Conservation (phyloP, 2,888 invertebrate species). For the Lissocephala sabroskyi region DNA sequence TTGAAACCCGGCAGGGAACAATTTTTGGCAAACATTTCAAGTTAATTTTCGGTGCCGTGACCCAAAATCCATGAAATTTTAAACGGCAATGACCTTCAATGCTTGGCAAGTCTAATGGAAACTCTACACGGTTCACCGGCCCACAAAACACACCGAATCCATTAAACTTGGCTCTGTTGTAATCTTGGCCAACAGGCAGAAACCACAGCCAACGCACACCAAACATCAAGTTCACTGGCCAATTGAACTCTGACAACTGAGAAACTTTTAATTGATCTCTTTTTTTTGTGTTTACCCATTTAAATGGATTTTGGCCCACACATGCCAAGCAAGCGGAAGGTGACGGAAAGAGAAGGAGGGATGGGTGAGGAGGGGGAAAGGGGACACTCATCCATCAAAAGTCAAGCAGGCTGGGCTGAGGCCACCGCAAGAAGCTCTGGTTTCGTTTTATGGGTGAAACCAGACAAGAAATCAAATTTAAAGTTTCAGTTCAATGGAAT, state of each 20-base stretch:
- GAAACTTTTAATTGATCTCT: slow-evolving; percentile 49
- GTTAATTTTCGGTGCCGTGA: slow-evolving; percentile 27
- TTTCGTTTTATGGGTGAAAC: too few species aligned
- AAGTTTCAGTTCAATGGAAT: too few species aligned
- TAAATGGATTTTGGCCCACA: slow-evolving; percentile 18
- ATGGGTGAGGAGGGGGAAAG: slow-evolving; percentile 7
- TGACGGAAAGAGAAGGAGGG: slow-evolving; percentile 25
- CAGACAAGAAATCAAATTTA: too few species aligned
- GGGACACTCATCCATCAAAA: slow-evolving; percentile 22
- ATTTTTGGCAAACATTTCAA: not conserved
- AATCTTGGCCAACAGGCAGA: slow-evolving; percentile 5
- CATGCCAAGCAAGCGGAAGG: too few species aligned
- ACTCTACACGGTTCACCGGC: slow-evolving; percentile 42
- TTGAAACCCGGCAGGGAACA: too few species aligned
- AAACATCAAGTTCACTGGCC: slow-evolving; percentile 6
- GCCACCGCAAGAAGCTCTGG: too few species aligned
- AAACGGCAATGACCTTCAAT: slow-evolving; percentile 51
- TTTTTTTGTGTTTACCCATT: slow-evolving; percentile 24
- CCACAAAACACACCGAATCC: slow-evolving; percentile 9
- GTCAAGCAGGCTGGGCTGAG: too few species aligned
- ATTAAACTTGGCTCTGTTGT: slow-evolving; percentile 17
- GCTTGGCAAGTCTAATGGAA: not conserved
- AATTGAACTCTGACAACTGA: slow-evolving; percentile 22
- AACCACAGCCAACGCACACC: too few species aligned
- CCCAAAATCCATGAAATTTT: slow-evolving; percentile 43